Evolutionary conservation across 2,797 vertebrate species (phyloP).

Genomic region (Artibeus lituratus): DNA sequence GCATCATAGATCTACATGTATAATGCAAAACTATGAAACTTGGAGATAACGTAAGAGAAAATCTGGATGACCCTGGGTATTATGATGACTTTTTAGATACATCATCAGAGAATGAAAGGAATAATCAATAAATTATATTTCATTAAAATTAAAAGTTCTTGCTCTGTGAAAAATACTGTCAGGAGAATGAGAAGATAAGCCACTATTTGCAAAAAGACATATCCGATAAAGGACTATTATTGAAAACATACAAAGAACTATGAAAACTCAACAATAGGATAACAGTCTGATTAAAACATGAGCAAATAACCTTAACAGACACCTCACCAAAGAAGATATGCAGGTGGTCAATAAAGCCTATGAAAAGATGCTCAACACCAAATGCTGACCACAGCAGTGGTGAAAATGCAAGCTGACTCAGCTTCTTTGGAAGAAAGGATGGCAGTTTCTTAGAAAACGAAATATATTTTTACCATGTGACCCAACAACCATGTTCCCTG

Average conservation of each 20-base stretch:
- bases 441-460: background rate
- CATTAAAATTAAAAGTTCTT: background rate
- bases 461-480: background rate
- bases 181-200: background rate
- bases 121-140: background rate
- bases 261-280: conserved; percentile 8
- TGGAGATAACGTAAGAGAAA: background rate
- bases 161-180: background rate
- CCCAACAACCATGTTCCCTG: background rate
- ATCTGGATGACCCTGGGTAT: background rate
- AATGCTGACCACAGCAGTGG: background rate
- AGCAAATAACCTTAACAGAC: background rate
- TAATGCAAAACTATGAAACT: background rate
- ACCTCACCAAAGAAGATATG: background rate
- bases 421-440: background rate
- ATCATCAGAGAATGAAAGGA: background rate
- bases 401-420: background rate
- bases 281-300: background rate
- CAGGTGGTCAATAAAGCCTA: background rate
- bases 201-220: background rate
- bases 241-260: background rate
- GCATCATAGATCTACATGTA: too few species aligned
- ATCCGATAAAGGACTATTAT: background rate
- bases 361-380: background rate
- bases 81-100: background rate